Evolutionary conservation across 2,888 invertebrate genomes (phyloP), one percentile per base, ranked within the genome.

Genomic region (Spodoptera picta): DNA sequence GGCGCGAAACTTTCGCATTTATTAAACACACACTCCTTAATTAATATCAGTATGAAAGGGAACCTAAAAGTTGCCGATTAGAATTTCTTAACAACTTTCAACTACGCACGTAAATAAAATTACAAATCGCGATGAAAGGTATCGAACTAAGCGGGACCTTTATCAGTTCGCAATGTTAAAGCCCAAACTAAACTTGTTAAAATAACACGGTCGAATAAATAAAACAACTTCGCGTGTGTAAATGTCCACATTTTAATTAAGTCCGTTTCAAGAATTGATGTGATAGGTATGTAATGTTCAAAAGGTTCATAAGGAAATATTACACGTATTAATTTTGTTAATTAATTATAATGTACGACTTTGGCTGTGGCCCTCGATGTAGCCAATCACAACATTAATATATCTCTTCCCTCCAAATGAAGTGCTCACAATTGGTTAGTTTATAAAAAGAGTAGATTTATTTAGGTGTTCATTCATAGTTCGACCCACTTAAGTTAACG

Each of bases 41-140:
- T 94, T 92, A 92, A 92, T 92, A 90, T 87, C 83, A 81, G 85
- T 85, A 85, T 90, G 89, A 91, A 91, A 89, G 90, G 91, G 85
- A 84, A 87, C 92, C 92, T 92, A 83, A 92, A 93, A 93, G 90
- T 93, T 92, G 79, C 76, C 86, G 87, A 90, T 91, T 87, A 87
- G 83, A 85, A 87, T 87, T 36, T 84, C 87, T 89, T 85, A 66
- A 81, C 83, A 87, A 89, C 84, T 87, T 79, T 75, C 79, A 79
- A 81, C 83, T 85, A 85, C 82, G 82, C 80, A 46, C 82, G 82
- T 81, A 85, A 86, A 87, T 87, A 86, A 85, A 88, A 87, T 90
- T 84, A 88, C 82, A 83, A 81, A 84, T 84, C 75, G 74, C 73
- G 67, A 71, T 81, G 86, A 87, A 87, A 86, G 84, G 85, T 66